phyloP scores from a whole-genome alignment of 2,113 vertebrate genomes.

The Notiomystis cincta region DNA sequence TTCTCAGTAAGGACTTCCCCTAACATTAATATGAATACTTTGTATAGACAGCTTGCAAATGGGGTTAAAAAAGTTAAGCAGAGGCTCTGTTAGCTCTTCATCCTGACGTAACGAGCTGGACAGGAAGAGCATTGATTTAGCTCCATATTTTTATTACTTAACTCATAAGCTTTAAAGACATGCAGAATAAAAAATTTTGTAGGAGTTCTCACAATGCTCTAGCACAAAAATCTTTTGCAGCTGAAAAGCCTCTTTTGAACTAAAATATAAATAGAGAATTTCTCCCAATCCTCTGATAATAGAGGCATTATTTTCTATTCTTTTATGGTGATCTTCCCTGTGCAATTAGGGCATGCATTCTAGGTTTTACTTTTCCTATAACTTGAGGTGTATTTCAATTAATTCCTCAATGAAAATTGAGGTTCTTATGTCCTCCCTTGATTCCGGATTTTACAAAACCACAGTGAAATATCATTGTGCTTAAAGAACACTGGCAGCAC shows the following conservation, averaged over 20 bases:
- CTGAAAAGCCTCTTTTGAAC: not conserved
- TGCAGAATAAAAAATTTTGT: not conserved
- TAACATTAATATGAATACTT: not conserved
- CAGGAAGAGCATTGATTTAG: not conserved
- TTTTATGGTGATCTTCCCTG: not conserved
- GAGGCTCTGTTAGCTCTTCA: not conserved
- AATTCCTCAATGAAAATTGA: not conserved
- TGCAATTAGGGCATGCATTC: not conserved
- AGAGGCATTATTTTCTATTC: not conserved
- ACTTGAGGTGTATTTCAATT: not conserved
- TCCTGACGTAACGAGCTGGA: not conserved
- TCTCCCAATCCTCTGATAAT: rapidly evolving
- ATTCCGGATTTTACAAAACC: not conserved
- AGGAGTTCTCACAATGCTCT: not conserved
- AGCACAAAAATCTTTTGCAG: not conserved
- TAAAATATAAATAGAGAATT: not conserved
- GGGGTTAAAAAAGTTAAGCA: not conserved
- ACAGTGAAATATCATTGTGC: not conserved
- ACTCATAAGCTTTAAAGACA: not conserved
- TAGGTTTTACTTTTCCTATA: not conserved
- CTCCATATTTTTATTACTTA: not conserved
- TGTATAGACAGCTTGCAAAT: not conserved
- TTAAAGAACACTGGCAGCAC: not conserved
- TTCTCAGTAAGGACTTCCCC: not conserved
- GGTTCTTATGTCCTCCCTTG: not conserved